Evolutionary conservation across 2,888 invertebrate species (phyloP).

Genomic region (Ashinkailepas kermadecensis): DNA sequence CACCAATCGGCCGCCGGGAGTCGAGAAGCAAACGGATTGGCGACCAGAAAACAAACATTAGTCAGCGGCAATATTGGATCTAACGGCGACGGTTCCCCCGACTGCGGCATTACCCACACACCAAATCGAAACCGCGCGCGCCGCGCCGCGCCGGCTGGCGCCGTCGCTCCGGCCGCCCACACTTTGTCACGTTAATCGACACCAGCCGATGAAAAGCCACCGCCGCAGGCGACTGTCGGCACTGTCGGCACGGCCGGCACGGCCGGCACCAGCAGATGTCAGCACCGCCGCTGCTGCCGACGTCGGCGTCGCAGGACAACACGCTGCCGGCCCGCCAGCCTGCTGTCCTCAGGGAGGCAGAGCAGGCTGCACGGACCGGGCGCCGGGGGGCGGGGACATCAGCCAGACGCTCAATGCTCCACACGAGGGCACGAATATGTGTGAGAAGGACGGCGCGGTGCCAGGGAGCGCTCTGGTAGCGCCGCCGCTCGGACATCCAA

Average conservation of each 20-base stretch:
- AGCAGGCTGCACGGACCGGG: no score
- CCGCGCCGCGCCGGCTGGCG: neutral
- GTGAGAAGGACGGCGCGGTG: no score
- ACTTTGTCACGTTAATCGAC: constrained; percentile 19
- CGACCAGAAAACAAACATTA: constrained; percentile 14
- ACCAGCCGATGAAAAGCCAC: neutral
- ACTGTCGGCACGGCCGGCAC: neutral
- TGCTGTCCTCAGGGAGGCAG: no score
- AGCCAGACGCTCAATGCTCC: no score
- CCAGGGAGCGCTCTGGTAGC: no score
- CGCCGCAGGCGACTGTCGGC: constrained; percentile 7
- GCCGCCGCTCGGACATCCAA: no score
- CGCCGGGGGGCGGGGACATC: no score
- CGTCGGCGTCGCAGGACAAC: no score
- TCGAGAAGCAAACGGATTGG: neutral
- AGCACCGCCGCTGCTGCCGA: no score
- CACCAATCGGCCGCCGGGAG: constrained; percentile 5
- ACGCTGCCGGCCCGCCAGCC: no score
- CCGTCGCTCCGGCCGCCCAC: neutral
- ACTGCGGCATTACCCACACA: neutral
- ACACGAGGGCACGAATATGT: no score
- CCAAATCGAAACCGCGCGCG: constrained; percentile 18
- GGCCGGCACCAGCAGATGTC: no score
- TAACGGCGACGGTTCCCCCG: constrained; percentile 6
- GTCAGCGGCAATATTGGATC: constrained; percentile 17